These are phyloP conservation scores for Butorides virescens DNA, from an alignment of 2,113 vertebrate species.

Conservation along the genomic window DNA sequence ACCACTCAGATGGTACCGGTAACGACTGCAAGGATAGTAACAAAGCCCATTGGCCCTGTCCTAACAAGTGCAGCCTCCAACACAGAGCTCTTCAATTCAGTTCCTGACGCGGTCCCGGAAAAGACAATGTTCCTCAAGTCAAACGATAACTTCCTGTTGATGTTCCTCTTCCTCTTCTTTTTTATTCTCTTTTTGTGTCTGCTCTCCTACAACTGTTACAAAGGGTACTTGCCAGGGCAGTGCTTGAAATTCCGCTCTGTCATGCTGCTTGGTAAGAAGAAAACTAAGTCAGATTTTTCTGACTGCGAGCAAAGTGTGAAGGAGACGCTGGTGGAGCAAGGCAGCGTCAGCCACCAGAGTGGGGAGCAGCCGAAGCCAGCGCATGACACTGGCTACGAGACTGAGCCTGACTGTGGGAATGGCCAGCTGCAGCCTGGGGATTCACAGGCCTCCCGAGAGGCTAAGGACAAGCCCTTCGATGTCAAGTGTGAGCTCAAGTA, in stretches of 20 bases:
- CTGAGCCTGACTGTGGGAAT: conserved; percentile 87
- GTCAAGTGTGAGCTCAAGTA: conserved; percentile 91
- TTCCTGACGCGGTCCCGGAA: conserved; percentile 65
- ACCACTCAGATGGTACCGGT: conserved; percentile 56
- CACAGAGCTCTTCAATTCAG: conserved; percentile 68
- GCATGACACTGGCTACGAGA: conserved; percentile 91
- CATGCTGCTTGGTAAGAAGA: conserved; percentile 85
- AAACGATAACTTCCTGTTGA: conserved; percentile 85
- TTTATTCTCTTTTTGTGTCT: conserved; percentile 87
- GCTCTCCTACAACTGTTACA: conserved; percentile 93
- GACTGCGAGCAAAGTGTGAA: conserved; percentile 88
- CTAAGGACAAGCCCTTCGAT: conserved; percentile 86
- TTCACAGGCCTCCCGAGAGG: conserved; percentile 54
- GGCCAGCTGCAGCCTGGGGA: conserved; percentile 78
- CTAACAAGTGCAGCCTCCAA: conserved; percentile 68
- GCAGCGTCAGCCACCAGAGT: conserved; percentile 78
- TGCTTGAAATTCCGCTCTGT: conserved; percentile 87
- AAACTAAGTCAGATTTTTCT: conserved; percentile 78
- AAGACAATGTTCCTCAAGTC: conserved; percentile 87
- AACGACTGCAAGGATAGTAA: conserved; percentile 67
- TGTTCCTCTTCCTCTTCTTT: conserved; percentile 90
- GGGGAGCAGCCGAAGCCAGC: conserved; percentile 81
- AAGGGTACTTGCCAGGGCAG: conserved; percentile 89
- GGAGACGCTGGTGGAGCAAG: conserved; percentile 82
- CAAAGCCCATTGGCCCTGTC: conserved; percentile 70